Base-by-base conservation (phyloP, 1,140 invertebrate genomes). In the Theocolax elegans region DNA sequence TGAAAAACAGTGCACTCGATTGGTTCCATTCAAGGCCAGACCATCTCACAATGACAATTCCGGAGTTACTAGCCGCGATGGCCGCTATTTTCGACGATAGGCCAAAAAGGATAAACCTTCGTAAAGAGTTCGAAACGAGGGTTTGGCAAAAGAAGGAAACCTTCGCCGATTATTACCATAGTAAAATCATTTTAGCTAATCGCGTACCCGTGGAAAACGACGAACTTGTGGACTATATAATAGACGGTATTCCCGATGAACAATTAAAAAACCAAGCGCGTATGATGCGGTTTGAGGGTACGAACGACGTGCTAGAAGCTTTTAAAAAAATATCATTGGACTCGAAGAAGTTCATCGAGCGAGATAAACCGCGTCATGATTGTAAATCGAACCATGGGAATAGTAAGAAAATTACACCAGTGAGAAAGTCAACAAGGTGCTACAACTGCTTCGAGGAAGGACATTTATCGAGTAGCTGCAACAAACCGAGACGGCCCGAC, bases 21-120 rank as follows among this genome's bases (percentile, higher is more conserved):
- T 72, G 71, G 71, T 59, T 72, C 19, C 46, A 72, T 51, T 72
- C 66, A 17, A 54, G 48, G 25, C 13, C 58, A 1, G 65, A 72
- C 25, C 38, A 23, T 51, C 27, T 68, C 19, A 19, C 13, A 35
- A 40, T 59, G 29, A 13, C 10, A 3, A 13, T 67, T 15, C 1
- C 63, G 0, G 17, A 40, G 1, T 23, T 67, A 4, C 17, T 72
- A 0, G 7, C 4, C 0, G 49, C 54, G 17, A 38, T 69, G 27
- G 23, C 29, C 35, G 3, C 3, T 3, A 72, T 68, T 59, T 72
- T 68, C 35, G 17, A 48, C 3, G 21, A 51, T 19, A 42, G 46
- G n/a, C 21, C 12, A 1, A 62, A 25, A 23, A 70, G 46, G 49
- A 2, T 54, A 9, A 21, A 12, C 1, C 31, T 42, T 3, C 12